A percentile compares a stretch with the other conserved stretches of the same genome.
phyloP scores from a whole-genome alignment of 2,797 vertebrate species.

The Carcharodon carcharias region DNA sequence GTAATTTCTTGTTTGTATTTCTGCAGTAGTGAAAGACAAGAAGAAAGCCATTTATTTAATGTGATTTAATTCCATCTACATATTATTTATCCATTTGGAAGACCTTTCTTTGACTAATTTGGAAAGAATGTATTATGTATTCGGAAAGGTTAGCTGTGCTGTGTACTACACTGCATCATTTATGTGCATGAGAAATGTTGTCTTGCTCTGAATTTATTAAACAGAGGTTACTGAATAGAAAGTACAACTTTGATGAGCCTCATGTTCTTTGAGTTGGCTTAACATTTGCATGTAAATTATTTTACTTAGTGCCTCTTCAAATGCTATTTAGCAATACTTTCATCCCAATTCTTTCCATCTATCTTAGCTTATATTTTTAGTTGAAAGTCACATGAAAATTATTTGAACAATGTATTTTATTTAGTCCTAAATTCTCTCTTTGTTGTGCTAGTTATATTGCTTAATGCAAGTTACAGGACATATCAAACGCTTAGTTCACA shows the following conservation, averaged over 20 bases:
- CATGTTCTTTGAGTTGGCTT: neutral
- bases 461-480: neutral
- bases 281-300: constrained; percentile 8
- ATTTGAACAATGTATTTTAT: neutral
- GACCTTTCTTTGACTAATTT: neutral
- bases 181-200: neutral
- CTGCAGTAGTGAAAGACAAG: neutral
- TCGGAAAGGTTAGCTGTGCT: neutral
- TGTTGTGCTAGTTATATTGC: neutral
- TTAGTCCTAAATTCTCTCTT: neutral
- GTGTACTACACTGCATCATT: neutral
- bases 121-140: constrained; percentile 1
- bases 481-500: neutral
- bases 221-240: neutral
- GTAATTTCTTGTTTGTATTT: neutral
- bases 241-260: neutral
- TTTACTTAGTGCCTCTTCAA: neutral
- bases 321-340: neutral
- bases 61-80: neutral
- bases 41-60: neutral
- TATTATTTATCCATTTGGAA: neutral
- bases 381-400: neutral
- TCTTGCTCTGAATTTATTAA: neutral
- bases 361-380: neutral
- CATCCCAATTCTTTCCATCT: neutral